Evolutionary conservation across 2,888 invertebrate genomes (phyloP), one percentile per base, ranked within the genome.

Genomic region (Eupeodes luniger): DNA sequence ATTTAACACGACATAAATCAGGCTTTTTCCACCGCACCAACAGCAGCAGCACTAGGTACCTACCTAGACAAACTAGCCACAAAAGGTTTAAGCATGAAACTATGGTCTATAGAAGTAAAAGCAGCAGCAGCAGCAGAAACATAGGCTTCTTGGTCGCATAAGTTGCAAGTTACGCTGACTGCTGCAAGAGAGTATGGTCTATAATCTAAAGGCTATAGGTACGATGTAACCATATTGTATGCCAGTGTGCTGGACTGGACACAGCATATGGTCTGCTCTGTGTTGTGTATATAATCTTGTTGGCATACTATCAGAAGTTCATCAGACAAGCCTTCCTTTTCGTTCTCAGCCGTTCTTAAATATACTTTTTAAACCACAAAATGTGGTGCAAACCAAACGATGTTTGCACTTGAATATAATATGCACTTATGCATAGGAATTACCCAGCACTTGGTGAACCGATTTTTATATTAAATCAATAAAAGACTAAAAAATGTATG

Each of bases 1-100:
- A 91, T 91, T 92, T 91, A 92, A 91, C 91, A 91, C 90, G 90
- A 90, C 89, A 91, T 91, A 91, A 91, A 91, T 91, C 90, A 91
- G 90, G 90, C 85, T 89, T 90, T 27, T 89, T 89, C 89, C 90
- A 91, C 90, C 89, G 86, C 90, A 91, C 72, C 84, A 75, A 70
- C 75, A 57, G 51, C 74, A 69, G 44, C 49, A 77, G 12, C 85
- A 0, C 10, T 11, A 12, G 47, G 11, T 47, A 11, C 12, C 6
- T 40, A 9, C 40, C 40, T 40, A 84, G 69, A 34, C 19, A 80
- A 79, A 62, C 67, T 49, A 44, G 67, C 80, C 80, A 77, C 76
- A 74, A 62, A 70, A 78, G 53, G 49, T 72, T 55, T 76, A 27
- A 84, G 72, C 77, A 70, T 72, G 67, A 62, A 72, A 57, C 44